phyloP scores from a whole-genome alignment of 2,888 invertebrate species.

The Apamea crenata region DNA sequence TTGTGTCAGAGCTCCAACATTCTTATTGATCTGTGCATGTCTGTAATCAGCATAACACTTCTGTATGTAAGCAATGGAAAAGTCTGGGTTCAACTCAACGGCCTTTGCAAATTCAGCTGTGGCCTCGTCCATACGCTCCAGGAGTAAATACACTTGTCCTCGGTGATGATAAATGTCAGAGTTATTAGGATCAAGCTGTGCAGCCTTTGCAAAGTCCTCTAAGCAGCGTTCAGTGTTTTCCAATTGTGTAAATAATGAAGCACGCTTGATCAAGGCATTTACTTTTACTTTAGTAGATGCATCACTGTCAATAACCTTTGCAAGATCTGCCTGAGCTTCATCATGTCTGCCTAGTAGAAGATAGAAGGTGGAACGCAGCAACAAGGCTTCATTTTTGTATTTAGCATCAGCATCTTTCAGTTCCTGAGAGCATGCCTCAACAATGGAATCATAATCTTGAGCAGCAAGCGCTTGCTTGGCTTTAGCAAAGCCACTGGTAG shows the following conservation, averaged over 20 bases:
- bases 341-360: slow-evolving; percentile 94
- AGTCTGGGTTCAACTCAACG: slow-evolving; percentile 95
- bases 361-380: slow-evolving; percentile 96
- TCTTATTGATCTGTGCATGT: slow-evolving; percentile 91
- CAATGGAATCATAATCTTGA: slow-evolving; percentile 94
- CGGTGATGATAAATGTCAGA: slow-evolving; percentile 98
- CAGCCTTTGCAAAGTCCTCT: slow-evolving; percentile 94
- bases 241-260: slow-evolving; percentile 95
- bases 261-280: slow-evolving; percentile 97
- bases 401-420: slow-evolving; percentile 91
- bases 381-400: slow-evolving; percentile 92
- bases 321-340: slow-evolving; percentile 93
- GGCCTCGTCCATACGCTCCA: slow-evolving; percentile 95
- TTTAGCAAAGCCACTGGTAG: slow-evolving; percentile 91
- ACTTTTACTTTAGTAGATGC: slow-evolving; percentile 92
- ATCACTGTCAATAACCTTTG: slow-evolving; percentile 92
- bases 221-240: slow-evolving; percentile 94
- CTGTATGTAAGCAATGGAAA: slow-evolving; percentile 96
- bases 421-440: slow-evolving; percentile 95
- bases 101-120: slow-evolving; percentile 95
- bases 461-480: slow-evolving; percentile 93
- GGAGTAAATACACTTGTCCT: slow-evolving; percentile 95
- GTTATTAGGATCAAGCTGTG: slow-evolving; percentile 94
- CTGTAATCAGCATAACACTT: slow-evolving; percentile 97
- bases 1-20: slow-evolving; percentile 91